Percentiles rank a stretch among this genome's conserved stretches.
Evolutionary conservation across 2,113 vertebrate genomes (phyloP).

Genomic region (Thermophis baileyi): DNA sequence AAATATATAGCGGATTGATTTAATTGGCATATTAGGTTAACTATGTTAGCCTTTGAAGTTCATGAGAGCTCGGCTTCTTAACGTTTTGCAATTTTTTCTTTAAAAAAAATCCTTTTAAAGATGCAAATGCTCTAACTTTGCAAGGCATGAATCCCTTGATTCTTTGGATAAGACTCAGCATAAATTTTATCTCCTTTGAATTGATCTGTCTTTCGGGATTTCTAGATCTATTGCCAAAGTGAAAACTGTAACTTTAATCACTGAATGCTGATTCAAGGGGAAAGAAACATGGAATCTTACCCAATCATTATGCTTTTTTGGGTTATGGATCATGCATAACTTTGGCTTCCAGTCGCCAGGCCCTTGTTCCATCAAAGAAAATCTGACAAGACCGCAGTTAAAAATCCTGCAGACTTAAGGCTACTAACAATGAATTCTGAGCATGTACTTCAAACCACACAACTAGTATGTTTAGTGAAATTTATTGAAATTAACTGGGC

Average conservation of each 20-base stretch:
- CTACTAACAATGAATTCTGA: conserved; percentile 19
- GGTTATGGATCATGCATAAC: not conserved
- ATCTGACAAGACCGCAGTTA: conserved; percentile 38
- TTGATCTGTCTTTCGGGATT: not conserved
- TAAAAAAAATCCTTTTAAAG: not conserved
- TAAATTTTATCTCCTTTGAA: not conserved
- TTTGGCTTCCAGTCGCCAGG: not conserved
- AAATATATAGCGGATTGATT: not conserved
- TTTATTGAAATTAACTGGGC: conserved; percentile 31
- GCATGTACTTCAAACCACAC: conserved; percentile 38
- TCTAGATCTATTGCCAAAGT: not conserved
- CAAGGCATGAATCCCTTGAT: not conserved
- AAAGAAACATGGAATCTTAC: not conserved
- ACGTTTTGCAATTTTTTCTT: not conserved
- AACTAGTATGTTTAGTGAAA: conserved; percentile 36
- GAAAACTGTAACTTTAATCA: not conserved
- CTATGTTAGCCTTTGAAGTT: not conserved
- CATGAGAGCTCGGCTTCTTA: not conserved
- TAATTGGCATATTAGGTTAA: not conserved
- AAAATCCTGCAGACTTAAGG: not conserved
- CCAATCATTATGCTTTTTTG: not conserved
- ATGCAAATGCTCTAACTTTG: not conserved
- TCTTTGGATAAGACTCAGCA: not conserved
- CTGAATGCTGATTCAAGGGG: conserved; percentile 5
- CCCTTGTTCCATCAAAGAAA: conserved; percentile 11